phyloP scores from a whole-genome alignment of 1,140 invertebrate genomes.

The Aphaenogaster ashmeadi region DNA sequence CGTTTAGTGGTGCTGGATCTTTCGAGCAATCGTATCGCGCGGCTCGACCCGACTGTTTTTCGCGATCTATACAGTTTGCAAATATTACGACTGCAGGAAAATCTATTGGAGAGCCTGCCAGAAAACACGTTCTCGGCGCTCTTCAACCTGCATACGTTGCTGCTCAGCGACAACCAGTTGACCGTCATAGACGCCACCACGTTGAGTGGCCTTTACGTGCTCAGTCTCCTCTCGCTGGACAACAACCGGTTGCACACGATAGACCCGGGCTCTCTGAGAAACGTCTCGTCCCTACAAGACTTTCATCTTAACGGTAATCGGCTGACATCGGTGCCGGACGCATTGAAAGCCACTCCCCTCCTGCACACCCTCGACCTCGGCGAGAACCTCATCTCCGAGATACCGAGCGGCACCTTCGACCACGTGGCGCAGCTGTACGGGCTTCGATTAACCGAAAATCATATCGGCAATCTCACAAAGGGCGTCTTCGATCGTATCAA shows the following conservation, averaged over 20 bases:
- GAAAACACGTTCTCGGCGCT: constrained; percentile 94
- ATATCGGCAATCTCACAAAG: constrained; percentile 94
- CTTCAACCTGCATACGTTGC: constrained; percentile 94
- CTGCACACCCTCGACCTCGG: constrained; percentile 95
- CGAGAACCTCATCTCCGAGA: constrained; percentile 94
- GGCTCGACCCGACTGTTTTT: constrained; percentile 93
- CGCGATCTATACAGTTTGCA: constrained; percentile 93
- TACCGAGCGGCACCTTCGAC: constrained; percentile 94
- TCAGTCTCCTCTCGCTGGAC: constrained; percentile 94
- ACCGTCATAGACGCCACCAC: constrained; percentile 92
- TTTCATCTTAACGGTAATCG: constrained; percentile 96
- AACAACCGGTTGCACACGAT: constrained; percentile 94
- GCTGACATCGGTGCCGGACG: constrained; percentile 93
- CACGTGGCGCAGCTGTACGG: constrained; percentile 93
- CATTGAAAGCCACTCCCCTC: constrained; percentile 92
- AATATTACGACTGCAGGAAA: constrained; percentile 94
- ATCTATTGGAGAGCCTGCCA: constrained; percentile 93
- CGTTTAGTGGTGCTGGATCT: constrained; percentile 94
- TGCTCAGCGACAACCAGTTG: constrained; percentile 95
- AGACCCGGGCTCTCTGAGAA: constrained; percentile 93
- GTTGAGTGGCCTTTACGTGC: constrained; percentile 92
- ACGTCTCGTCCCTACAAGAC: constrained; percentile 94
- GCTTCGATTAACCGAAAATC: constrained; percentile 95
- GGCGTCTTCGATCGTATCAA: constrained; percentile 94
- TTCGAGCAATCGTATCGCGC: constrained; percentile 93